Conservation (phyloP, 2,888 invertebrate genomes). For the Himalopsyche anomala region DNA sequence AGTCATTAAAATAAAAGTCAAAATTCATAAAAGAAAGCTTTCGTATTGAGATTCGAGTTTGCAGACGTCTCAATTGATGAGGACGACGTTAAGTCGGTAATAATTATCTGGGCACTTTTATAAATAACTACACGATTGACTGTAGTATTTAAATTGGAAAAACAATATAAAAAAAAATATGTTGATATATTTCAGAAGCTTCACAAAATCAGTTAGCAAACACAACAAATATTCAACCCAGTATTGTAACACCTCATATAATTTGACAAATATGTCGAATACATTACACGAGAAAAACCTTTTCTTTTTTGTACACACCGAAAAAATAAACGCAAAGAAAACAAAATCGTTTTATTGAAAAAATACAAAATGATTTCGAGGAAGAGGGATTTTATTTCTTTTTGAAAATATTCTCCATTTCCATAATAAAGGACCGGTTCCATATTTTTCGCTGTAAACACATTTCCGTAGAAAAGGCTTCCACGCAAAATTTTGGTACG, state of each 20-base stretch:
- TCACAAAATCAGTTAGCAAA: too few species aligned
- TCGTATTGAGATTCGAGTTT: too few species aligned
- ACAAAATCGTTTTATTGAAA: slow-evolving; percentile 7
- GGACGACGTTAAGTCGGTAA: too few species aligned
- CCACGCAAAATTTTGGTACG: not conserved
- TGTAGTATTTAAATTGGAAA: too few species aligned
- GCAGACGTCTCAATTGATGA: too few species aligned
- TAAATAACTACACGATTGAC: too few species aligned
- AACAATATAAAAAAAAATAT: too few species aligned
- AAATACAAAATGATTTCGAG: not conserved
- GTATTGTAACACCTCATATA: not conserved
- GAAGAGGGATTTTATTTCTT: not conserved
- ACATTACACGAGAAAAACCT: not conserved
- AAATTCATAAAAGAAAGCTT: too few species aligned
- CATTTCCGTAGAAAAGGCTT: not conserved
- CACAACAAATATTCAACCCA: too few species aligned
- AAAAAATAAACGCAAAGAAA: slow-evolving; percentile 9
- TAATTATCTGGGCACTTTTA: too few species aligned
- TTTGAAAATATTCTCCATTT: slow-evolving; percentile 10
- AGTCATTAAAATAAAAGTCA: too few species aligned
- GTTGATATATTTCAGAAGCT: too few species aligned
- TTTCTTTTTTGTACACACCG: not conserved
- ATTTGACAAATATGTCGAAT: slow-evolving; percentile 15
- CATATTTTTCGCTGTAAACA: slow-evolving; percentile 20
- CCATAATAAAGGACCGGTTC: not conserved